A percentile compares a stretch with the other conserved stretches of the same genome.
phyloP scores from a whole-genome alignment of 2,113 vertebrate species.

The Lethenteron camtschaticum region DNA sequence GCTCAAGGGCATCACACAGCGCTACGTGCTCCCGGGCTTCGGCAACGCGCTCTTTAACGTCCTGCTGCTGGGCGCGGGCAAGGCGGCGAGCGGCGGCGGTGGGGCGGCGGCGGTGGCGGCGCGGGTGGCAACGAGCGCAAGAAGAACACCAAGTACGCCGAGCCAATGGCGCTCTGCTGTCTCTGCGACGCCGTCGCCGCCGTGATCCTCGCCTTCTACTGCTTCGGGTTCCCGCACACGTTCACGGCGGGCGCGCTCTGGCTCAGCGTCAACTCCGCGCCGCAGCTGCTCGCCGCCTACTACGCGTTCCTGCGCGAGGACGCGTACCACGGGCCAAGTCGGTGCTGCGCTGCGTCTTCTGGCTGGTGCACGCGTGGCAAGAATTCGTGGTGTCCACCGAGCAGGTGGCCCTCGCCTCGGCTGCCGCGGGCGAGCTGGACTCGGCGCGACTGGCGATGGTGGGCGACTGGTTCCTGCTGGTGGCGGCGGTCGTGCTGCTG shows the following conservation, averaged over 20 bases:
- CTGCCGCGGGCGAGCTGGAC: slow-evolving; percentile 6
- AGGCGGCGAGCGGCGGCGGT: slow-evolving; percentile 4
- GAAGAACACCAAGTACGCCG: slow-evolving; percentile 62
- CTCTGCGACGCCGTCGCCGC: slow-evolving; percentile 41
- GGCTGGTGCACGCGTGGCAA: slow-evolving; percentile 53
- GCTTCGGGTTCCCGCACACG: slow-evolving; percentile 34
- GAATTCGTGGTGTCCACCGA: slow-evolving; percentile 26
- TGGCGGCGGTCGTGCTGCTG: slow-evolving; percentile 26
- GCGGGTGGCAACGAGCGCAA: slow-evolving; percentile 41
- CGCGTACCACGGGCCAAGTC: slow-evolving; percentile 47
- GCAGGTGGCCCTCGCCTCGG: not conserved
- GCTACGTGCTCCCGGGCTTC: slow-evolving; percentile 43
- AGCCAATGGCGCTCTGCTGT: slow-evolving; percentile 53
- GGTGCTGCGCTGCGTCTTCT: slow-evolving; percentile 38
- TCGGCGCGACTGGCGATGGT: slow-evolving; percentile 28
- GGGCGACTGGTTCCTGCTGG: slow-evolving; percentile 52
- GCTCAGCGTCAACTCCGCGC: slow-evolving; percentile 38
- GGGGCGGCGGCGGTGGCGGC: slow-evolving; percentile 22
- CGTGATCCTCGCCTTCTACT: slow-evolving; percentile 48
- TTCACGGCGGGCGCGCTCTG: slow-evolving; percentile 35
- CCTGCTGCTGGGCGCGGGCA: slow-evolving; percentile 37
- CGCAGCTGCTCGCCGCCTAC: slow-evolving; percentile 47
- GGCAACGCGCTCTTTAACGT: slow-evolving; percentile 58
- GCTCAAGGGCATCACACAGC: slow-evolving; percentile 46
- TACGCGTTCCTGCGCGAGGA: slow-evolving; percentile 44